Percentiles rank a stretch among this genome's conserved stretches.
These are phyloP conservation scores for Drosophila ohnishii DNA, from an alignment of 1,140 invertebrate species.

Conservation along the genomic window DNA sequence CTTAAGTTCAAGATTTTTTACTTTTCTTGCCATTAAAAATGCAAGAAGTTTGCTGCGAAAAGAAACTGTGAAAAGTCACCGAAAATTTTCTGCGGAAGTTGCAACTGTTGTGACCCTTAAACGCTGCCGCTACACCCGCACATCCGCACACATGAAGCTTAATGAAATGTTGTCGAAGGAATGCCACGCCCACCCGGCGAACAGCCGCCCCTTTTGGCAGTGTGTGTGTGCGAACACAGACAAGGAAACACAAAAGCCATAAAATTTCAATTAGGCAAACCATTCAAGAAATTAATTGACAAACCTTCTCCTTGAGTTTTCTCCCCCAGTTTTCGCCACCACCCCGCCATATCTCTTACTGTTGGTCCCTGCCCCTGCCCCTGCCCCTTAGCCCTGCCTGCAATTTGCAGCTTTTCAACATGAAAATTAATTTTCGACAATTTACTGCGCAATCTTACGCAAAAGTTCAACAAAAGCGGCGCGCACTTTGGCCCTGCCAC, in stretches of 20 bases:
- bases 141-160: slow-evolving; percentile 12
- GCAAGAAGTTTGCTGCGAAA: neutral
- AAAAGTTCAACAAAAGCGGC: slow-evolving; percentile 80
- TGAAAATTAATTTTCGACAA: slow-evolving; percentile 82
- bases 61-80: neutral
- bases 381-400: slow-evolving; percentile 3
- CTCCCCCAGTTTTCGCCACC: slow-evolving; percentile 3
- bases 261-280: slow-evolving; percentile 81
- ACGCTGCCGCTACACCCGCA: slow-evolving; percentile 8
- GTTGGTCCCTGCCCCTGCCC: neutral
- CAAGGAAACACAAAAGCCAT: slow-evolving; percentile 64
- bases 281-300: slow-evolving; percentile 81
- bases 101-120: slow-evolving; percentile 29
- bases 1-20: neutral
- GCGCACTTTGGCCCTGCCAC: slow-evolving; percentile 46
- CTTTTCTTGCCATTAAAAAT: neutral
- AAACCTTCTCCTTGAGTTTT: slow-evolving; percentile 68
- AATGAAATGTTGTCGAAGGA: slow-evolving; percentile 49
- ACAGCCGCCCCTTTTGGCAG: neutral
- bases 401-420: slow-evolving; percentile 80
- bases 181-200: slow-evolving; percentile 34
- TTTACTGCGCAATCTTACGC: slow-evolving; percentile 81
- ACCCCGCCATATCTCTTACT: slow-evolving; percentile 28
- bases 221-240: slow-evolving; percentile 36
- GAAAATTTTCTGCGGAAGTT: slow-evolving; percentile 14